phyloP scores from a whole-genome alignment of 2,113 vertebrate species.

The Corythoichthys haematopterus region DNA sequence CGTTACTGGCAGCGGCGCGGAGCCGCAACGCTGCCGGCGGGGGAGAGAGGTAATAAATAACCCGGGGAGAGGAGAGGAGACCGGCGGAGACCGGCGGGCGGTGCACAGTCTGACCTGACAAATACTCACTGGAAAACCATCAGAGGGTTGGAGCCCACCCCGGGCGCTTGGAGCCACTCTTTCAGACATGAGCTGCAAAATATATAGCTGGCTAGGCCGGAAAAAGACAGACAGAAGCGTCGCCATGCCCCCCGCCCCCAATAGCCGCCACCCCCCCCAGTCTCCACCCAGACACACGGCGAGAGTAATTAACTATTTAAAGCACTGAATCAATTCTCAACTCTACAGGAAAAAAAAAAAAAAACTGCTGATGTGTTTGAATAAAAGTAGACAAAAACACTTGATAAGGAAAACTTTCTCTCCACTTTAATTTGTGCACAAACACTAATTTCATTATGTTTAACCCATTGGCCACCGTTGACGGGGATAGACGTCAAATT shows the following conservation, averaged over 20 bases:
- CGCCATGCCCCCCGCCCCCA: conserved; percentile 45
- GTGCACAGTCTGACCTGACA: conserved; percentile 88
- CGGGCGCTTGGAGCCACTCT: conserved; percentile 81
- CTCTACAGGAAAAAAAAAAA: background rate
- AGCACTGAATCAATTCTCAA: conserved; percentile 40
- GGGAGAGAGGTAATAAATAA: conserved; percentile 94
- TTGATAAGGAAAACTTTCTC: background rate
- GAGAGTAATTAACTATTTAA: conserved; percentile 72
- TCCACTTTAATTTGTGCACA: background rate
- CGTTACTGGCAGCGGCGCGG: conserved; percentile 84
- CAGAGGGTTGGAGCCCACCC: conserved; percentile 81
- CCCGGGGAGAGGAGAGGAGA: conserved; percentile 86
- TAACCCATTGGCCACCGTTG: background rate
- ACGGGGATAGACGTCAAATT: too few species aligned
- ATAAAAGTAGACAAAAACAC: background rate
- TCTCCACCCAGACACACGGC: conserved; percentile 58
- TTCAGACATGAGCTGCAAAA: conserved; percentile 78
- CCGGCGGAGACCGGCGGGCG: conserved; percentile 86
- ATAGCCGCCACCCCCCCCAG: conserved; percentile 15
- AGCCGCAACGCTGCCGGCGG: conserved; percentile 89
- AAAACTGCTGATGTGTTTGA: conserved; percentile 1
- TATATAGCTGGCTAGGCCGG: conserved; percentile 67
- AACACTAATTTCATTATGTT: background rate
- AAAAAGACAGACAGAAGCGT: conserved; percentile 62
- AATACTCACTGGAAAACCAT: conserved; percentile 89